A percentile compares a stretch with the other conserved stretches of the same genome.
phyloP scores from a whole-genome alignment of 2,113 vertebrate genomes.

The Malurus elegans region DNA sequence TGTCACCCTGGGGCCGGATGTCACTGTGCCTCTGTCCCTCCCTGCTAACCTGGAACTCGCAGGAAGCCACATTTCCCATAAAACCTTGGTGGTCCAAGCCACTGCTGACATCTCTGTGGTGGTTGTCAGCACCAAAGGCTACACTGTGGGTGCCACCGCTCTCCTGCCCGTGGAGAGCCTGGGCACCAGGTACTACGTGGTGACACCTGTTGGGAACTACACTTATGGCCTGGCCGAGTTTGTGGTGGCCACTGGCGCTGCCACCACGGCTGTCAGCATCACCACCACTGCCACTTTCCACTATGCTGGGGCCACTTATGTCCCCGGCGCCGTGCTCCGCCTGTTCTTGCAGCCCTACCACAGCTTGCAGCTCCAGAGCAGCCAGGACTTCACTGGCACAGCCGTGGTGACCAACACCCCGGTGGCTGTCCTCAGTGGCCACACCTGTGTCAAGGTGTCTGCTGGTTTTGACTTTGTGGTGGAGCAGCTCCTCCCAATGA shows the following conservation, averaged over 20 bases:
- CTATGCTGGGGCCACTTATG: neutral
- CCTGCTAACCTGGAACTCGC: constrained; percentile 33
- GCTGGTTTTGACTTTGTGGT: constrained; percentile 67
- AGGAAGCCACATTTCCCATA: neutral
- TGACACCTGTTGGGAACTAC: constrained; percentile 32
- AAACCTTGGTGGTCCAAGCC: constrained; percentile 63
- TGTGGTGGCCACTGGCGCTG: constrained; percentile 54
- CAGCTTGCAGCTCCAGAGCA: constrained; percentile 70
- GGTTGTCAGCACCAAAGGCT: fast-evolving
- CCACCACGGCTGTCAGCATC: constrained; percentile 38
- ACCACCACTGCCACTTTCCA: neutral
- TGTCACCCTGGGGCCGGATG: fast-evolving
- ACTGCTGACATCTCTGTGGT: constrained; percentile 35
- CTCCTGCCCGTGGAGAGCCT: neutral
- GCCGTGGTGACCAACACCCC: constrained; percentile 29
- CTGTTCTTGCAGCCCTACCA: constrained; percentile 68
- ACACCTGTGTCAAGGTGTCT: constrained; percentile 62
- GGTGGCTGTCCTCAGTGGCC: constrained; percentile 68
- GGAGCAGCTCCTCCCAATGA: constrained; percentile 75
- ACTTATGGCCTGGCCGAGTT: constrained; percentile 43
- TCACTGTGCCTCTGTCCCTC: neutral
- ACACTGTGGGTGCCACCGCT: neutral
- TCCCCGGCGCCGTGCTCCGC: fast-evolving
- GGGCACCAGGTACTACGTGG: constrained; percentile 74
- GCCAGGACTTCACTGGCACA: constrained; percentile 44